Conservation (phyloP, 2,797 vertebrate genomes). For the Myotis myotis region DNA sequence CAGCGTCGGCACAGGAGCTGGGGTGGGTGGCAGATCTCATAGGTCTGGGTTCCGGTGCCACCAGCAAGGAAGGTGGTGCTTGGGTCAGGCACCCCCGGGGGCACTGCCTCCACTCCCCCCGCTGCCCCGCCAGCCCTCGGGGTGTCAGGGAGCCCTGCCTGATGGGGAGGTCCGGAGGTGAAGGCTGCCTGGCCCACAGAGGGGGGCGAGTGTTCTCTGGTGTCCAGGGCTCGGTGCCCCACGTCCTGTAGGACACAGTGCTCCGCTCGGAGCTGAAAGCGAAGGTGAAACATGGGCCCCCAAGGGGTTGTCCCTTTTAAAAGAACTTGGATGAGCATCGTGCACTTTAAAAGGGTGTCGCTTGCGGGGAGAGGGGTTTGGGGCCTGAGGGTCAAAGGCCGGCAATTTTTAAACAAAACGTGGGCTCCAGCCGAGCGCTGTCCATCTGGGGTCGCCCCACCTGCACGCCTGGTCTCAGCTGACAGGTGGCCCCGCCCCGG, state of each 20-base stretch:
- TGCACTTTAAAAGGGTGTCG: too few species aligned
- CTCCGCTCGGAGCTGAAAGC: not conserved
- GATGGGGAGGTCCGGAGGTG: too few species aligned
- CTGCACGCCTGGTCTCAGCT: fast-evolving
- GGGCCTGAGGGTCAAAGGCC: not conserved
- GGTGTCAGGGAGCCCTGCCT: not conserved
- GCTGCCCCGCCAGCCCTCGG: not conserved
- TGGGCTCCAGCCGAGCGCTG: fast-evolving
- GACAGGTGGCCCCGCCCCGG: not conserved
- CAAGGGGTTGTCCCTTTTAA: not conserved
- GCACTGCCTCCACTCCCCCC: fast-evolving
- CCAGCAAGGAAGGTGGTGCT: not conserved
- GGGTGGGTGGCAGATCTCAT: fast-evolving
- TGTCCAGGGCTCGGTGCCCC: fast-evolving
- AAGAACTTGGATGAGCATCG: fast-evolving
- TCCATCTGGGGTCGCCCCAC: fast-evolving
- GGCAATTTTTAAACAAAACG: fast-evolving
- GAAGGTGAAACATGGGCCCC: not conserved
- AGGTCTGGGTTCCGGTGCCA: not conserved
- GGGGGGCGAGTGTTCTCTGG: fast-evolving
- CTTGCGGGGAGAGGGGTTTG: fast-evolving
- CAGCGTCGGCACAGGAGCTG: fast-evolving
- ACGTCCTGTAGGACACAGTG: not conserved
- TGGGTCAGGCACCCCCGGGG: not conserved
- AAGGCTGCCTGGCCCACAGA: not conserved